phyloP scores from a whole-genome alignment of 92 coral and sea anemone species.

The Actinostola sp. region DNA sequence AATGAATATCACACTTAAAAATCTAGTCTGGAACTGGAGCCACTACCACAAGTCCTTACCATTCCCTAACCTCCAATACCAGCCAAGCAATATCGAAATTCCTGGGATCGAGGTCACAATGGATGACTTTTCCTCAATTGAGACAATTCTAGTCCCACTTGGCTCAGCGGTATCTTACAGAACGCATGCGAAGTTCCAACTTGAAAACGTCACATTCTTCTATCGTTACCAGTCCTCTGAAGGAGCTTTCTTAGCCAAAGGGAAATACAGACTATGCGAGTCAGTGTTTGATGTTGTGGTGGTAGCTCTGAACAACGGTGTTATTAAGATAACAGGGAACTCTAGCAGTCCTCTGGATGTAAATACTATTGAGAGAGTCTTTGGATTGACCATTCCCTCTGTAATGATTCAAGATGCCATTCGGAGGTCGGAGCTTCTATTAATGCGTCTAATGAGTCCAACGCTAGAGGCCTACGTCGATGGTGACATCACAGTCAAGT shows the following conservation, averaged over 20 bases:
- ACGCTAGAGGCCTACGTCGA: constrained; percentile 71
- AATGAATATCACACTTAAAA: constrained; percentile 14
- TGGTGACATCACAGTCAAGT: constrained; percentile 69
- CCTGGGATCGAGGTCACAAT: constrained; percentile 66
- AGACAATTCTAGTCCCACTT: constrained; percentile 63
- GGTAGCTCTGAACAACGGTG: constrained; percentile 52
- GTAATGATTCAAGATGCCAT: constrained; percentile 54
- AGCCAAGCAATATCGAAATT: constrained; percentile 26
- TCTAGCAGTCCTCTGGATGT: constrained; percentile 84
- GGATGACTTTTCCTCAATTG: constrained; percentile 30
- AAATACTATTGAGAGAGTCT: constrained; percentile 68
- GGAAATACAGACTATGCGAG: constrained; percentile 76
- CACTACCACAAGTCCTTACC: constrained; percentile 44
- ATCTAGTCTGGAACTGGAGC: constrained; percentile 63
- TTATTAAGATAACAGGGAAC: constrained; percentile 65
- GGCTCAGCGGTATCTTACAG: constrained; percentile 69
- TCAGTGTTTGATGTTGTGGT: constrained; percentile 73
- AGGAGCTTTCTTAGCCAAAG: constrained; percentile 86
- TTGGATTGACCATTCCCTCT: constrained; percentile 63
- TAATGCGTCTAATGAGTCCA: constrained; percentile 76
- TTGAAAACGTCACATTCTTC: constrained; percentile 75
- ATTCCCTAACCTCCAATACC: constrained; percentile 68
- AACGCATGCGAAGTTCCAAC: constrained; percentile 69
- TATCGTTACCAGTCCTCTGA: constrained; percentile 59
- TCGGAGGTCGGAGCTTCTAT: constrained; percentile 61